Evolutionary conservation across 37 sponge, comb jelly and placozoan genomes (phyloP), one percentile per base, ranked within the genome.

Genomic region (Mnemiopsis leidyi): DNA sequence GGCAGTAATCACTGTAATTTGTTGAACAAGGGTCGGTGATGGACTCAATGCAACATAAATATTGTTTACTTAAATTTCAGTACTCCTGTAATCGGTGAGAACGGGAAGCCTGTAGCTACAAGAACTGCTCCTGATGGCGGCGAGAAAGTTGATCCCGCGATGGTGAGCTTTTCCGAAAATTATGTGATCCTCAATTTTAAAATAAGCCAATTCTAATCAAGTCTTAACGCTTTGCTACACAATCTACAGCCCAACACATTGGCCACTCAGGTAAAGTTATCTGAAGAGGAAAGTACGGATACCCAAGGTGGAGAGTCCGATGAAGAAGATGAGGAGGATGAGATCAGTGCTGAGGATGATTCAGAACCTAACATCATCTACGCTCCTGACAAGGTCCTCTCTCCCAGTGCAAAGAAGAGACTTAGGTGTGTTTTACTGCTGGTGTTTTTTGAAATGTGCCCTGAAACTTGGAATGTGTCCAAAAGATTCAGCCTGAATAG

Each of bases 301-400:
- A 13, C 13, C 61, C 61, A 48, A 13, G 61, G 61, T 48, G 61
- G 61, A 5, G 61, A 48, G 61, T 5, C 13, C 5, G 75, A 28
- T 23, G 75, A 71, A 28, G 75, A 71, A 18, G 75, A 71, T 13
- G 75, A 71, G 75, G 75, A 71, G 75, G 75, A 71, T 29, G 75
- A 28, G 20, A 24, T 5, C 3, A 71, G 30, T 29, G 75, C 30
- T 29, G 75, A 71, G 75, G 75, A 71, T n/a, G 75, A 71, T 29
- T 48, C 61, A 48, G 61, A 48, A 13, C 61, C 61, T 48, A 13
- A 18, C 61, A 71, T 28, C 20, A 71, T 71, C 26, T 71, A 71
- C 30, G 30, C 75, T n/a, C 75, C 75, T 71, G 26, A 13, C 5
- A 71, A 71, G n/a, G 30, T 29, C 26, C 3, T 71, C 30, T 71